A percentile compares a stretch with the other conserved stretches of the same genome.
Conservation (phyloP, 1,140 invertebrate genomes). For the Zaprionus taronus region DNA sequence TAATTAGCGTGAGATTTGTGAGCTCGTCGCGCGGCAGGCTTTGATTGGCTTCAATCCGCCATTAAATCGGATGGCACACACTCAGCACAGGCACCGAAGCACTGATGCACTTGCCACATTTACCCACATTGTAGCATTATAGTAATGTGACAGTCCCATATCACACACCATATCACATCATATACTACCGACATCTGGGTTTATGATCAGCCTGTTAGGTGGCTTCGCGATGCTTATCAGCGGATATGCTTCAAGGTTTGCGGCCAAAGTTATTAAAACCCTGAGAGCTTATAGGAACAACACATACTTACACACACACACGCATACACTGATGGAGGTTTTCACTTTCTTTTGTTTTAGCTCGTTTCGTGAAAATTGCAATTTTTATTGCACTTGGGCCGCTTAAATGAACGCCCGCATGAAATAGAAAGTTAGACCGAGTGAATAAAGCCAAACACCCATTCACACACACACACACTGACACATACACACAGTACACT, state of each 20-base stretch:
- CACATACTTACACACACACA: constrained; percentile 29
- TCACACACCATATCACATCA: constrained; percentile 9
- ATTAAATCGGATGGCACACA: constrained; percentile 53
- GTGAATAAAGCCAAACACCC: constrained; percentile 1
- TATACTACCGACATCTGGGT: neutral
- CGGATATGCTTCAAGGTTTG: constrained; percentile 42
- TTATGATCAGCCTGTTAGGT: neutral
- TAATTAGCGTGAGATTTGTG: constrained; percentile 78
- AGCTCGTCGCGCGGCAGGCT: constrained; percentile 47
- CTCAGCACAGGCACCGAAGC: constrained; percentile 2
- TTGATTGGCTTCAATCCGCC: constrained; percentile 65
- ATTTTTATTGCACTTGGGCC: constrained; percentile 66
- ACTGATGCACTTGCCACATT: neutral
- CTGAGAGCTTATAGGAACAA: constrained; percentile 29
- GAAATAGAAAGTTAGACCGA: constrained; percentile 70
- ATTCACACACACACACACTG: neutral
- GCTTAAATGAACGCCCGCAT: constrained; percentile 58
- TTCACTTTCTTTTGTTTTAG: constrained; percentile 72
- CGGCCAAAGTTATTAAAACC: constrained; percentile 32
- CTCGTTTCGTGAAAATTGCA: constrained; percentile 68
- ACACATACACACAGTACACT: neutral
- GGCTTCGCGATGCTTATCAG: constrained; percentile 28
- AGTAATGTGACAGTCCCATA: neutral
- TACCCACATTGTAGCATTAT: neutral
- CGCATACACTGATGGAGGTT: constrained; percentile 43